A percentile compares a stretch with the other conserved stretches of the same genome.
These are phyloP conservation scores for Patella pellucida DNA, from an alignment of 2,888 invertebrate genomes.

Conservation along the genomic window DNA sequence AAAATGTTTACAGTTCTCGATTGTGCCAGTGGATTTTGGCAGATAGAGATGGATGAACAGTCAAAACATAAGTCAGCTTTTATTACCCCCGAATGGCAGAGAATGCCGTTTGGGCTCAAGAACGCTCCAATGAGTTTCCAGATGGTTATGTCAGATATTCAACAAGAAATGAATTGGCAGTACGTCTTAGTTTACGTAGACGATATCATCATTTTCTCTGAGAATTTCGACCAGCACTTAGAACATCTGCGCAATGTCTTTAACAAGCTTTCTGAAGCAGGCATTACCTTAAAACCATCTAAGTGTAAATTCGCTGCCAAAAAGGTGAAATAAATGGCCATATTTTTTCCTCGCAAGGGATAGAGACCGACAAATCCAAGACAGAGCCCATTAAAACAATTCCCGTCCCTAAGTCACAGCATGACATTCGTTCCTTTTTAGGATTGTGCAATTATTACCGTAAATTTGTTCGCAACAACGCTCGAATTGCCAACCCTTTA, in stretches of 20 bases:
- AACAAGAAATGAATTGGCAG: slow-evolving; percentile 38
- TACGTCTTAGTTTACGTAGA: slow-evolving; percentile 42
- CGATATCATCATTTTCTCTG: slow-evolving; percentile 40
- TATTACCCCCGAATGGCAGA: slow-evolving; percentile 30
- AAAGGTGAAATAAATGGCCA: slow-evolving; percentile 35
- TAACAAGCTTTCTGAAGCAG: slow-evolving; percentile 29
- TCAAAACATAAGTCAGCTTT: slow-evolving; percentile 37
- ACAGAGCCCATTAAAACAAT: slow-evolving; percentile 20
- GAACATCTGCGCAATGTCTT: slow-evolving; percentile 35
- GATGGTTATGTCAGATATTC: slow-evolving; percentile 32
- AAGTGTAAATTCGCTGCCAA: slow-evolving; percentile 39
- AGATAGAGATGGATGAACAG: slow-evolving; percentile 28
- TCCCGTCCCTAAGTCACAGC: slow-evolving; percentile 29
- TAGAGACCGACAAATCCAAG: slow-evolving; percentile 32
- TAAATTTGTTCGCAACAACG: slow-evolving; percentile 34
- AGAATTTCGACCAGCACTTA: slow-evolving; percentile 34
- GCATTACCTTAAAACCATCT: slow-evolving; percentile 34
- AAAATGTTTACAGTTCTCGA: slow-evolving; percentile 34
- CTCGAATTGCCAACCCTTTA: slow-evolving; percentile 36
- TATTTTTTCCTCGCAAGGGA: slow-evolving; percentile 32
- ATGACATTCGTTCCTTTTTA: slow-evolving; percentile 31
- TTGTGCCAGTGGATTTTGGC: slow-evolving; percentile 32
- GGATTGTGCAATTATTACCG: slow-evolving; percentile 37
- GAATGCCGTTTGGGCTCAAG: slow-evolving; percentile 40
- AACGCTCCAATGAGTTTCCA: slow-evolving; percentile 40